phyloP scores from a whole-genome alignment of 2,797 vertebrate genomes.

The Telmatherina bonti region DNA sequence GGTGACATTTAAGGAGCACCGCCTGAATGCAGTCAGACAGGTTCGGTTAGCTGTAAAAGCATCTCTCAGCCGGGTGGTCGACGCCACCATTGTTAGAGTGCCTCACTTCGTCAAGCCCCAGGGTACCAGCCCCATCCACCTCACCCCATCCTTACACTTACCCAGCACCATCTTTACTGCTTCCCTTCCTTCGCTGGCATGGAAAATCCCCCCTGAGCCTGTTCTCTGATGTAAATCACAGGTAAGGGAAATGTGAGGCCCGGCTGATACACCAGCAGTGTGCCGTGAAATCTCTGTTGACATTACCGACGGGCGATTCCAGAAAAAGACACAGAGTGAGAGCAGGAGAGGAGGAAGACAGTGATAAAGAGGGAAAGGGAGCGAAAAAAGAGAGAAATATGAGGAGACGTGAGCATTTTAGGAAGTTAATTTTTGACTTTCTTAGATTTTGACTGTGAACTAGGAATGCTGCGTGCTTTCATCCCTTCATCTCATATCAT shows the following conservation, averaged over 20 bases:
- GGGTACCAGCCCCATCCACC: slow-evolving; percentile 37
- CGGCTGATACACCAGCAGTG: slow-evolving; percentile 71
- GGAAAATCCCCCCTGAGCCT: slow-evolving; percentile 75
- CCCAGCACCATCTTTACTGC: slow-evolving; percentile 2
- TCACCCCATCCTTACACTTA: background rate
- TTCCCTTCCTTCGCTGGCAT: slow-evolving; percentile 43
- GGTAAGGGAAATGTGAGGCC: slow-evolving; percentile 74
- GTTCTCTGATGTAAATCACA: slow-evolving; percentile 81
- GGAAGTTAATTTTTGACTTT: slow-evolving; percentile 54
- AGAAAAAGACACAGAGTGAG: slow-evolving; percentile 68
- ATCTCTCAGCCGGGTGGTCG: slow-evolving; percentile 62
- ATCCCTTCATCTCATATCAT: slow-evolving; percentile 18
- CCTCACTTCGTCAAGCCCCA: slow-evolving; percentile 62
- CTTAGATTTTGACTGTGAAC: slow-evolving; percentile 47
- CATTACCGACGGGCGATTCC: slow-evolving; percentile 74
- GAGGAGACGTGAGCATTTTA: slow-evolving; percentile 55
- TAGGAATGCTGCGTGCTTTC: slow-evolving; percentile 32
- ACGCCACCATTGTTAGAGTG: slow-evolving; percentile 67
- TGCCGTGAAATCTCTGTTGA: slow-evolving; percentile 82
- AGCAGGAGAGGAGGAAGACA: slow-evolving; percentile 34
- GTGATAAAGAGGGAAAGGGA: slow-evolving; percentile 53
- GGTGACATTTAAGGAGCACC: slow-evolving; percentile 62
- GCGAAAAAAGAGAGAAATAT: slow-evolving; percentile 33
- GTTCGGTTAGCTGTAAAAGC: slow-evolving; percentile 68
- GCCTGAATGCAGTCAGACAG: slow-evolving; percentile 57